Evolutionary conservation across 1,140 invertebrate genomes (phyloP).

Genomic region (Homarus americanus): DNA sequence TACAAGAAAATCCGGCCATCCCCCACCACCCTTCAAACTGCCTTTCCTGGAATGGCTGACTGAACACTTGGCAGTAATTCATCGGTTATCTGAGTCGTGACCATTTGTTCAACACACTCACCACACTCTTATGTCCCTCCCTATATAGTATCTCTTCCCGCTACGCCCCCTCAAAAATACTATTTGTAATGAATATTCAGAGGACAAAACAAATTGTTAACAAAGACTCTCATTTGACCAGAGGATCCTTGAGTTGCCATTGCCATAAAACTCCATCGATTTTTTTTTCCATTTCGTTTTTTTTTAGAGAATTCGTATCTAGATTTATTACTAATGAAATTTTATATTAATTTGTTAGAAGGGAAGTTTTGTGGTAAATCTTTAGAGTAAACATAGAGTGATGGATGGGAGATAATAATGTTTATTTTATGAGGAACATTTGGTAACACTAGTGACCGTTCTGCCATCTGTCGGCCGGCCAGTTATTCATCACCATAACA

Average conservation of each 20-base stretch:
- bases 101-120: background rate
- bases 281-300: too few species aligned
- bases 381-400: background rate
- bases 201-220: conserved; percentile 13
- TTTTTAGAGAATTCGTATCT: too few species aligned
- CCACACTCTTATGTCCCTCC: background rate
- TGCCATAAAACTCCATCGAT: too few species aligned
- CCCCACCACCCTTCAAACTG: background rate
- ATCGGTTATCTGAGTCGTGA: conserved; percentile 7
- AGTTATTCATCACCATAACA: conserved; percentile 19
- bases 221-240: conserved; percentile 13
- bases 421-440: background rate
- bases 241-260: background rate
- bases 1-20: background rate
- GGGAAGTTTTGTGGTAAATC: background rate
- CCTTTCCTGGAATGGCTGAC: background rate
- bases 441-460: background rate
- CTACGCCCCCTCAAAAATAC: background rate
- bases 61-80: background rate
- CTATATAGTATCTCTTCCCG: background rate
- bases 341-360: too few species aligned
- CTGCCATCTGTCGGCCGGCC: background rate
- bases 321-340: too few species aligned
- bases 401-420: conserved; percentile 1
- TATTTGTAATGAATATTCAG: conserved; percentile 3